Evolutionary conservation across 2,888 invertebrate species (phyloP).

Genomic region (Conomelus anceps): DNA sequence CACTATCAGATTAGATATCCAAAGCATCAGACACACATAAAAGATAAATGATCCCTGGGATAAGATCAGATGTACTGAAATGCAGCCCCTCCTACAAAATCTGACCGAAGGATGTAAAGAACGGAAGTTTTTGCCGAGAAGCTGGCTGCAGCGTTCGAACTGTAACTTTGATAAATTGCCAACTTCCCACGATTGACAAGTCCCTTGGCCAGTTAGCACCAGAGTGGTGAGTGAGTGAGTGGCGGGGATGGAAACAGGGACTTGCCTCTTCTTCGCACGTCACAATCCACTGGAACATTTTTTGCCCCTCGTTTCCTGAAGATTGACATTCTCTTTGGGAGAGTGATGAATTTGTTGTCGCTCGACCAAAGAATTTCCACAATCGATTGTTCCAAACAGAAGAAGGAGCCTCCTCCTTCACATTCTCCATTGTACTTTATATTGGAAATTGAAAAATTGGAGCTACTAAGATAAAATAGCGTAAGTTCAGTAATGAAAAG

Average conservation of each 20-base stretch:
- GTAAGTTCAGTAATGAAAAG: too few species aligned
- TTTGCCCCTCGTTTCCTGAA: neutral
- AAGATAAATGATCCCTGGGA: neutral
- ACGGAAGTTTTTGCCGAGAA: neutral
- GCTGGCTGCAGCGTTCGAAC: neutral
- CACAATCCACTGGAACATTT: neutral
- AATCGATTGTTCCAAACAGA: neutral
- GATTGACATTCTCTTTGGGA: neutral
- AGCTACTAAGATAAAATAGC: too few species aligned
- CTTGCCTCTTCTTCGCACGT: neutral
- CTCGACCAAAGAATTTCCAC: neutral
- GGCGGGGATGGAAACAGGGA: neutral
- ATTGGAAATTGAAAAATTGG: too few species aligned
- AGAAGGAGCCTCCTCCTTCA: neutral
- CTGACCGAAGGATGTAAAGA: neutral
- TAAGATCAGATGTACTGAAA: neutral
- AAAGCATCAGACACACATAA: neutral
- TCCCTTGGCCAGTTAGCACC: neutral
- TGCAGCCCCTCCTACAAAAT: neutral
- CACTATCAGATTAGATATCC: neutral
- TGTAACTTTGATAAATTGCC: neutral
- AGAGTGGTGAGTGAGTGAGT: neutral
- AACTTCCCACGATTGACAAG: neutral
- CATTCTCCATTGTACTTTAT: too few species aligned
- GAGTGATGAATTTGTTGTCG: neutral